Evolutionary conservation across 2,888 invertebrate species (phyloP).

Genomic region (Drosophila cracens): DNA sequence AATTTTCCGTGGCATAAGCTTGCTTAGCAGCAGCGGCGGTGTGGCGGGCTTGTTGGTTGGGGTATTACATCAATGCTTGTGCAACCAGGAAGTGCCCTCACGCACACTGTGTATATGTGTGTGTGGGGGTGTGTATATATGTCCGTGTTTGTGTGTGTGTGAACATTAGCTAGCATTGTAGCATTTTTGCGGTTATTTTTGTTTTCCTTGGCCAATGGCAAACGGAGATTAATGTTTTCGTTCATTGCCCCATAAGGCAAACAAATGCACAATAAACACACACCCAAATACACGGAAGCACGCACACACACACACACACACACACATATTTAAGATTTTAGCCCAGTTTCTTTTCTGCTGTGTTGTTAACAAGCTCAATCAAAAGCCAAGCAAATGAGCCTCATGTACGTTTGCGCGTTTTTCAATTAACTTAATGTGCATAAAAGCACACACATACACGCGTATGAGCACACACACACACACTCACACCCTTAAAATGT

Average conservation of each 20-base stretch:
- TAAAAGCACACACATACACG: slow-evolving; percentile 42
- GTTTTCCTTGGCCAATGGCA: slow-evolving; percentile 74
- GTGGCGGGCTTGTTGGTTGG: not conserved
- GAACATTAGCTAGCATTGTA: slow-evolving; percentile 45
- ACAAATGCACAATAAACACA: slow-evolving; percentile 46
- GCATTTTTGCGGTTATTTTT: slow-evolving; percentile 48
- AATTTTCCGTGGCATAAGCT: slow-evolving; percentile 63
- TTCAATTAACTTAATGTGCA: slow-evolving; percentile 80
- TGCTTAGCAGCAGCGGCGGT: slow-evolving; percentile 38
- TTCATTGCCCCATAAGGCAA: slow-evolving; percentile 62
- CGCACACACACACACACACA: not conserved
- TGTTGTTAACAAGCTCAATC: slow-evolving; percentile 57
- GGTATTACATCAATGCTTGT: slow-evolving; percentile 29
- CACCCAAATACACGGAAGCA: slow-evolving; percentile 5
- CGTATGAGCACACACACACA: slow-evolving; percentile 11
- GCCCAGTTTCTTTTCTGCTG: slow-evolving; percentile 13
- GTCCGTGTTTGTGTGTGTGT: slow-evolving; percentile 24
- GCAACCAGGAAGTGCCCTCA: slow-evolving; percentile 39
- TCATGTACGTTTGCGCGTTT: slow-evolving; percentile 61
- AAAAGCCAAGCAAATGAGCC: slow-evolving; percentile 56
- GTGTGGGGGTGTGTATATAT: not conserved
- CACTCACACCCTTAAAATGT: slow-evolving; percentile 42
- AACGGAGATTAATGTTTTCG: slow-evolving; percentile 83
- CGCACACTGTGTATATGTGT: slow-evolving; percentile 10
- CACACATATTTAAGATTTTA: slow-evolving; percentile 3